Base-by-base conservation (phyloP, 2,797 vertebrate species). In the Echiichthys vipera region DNA sequence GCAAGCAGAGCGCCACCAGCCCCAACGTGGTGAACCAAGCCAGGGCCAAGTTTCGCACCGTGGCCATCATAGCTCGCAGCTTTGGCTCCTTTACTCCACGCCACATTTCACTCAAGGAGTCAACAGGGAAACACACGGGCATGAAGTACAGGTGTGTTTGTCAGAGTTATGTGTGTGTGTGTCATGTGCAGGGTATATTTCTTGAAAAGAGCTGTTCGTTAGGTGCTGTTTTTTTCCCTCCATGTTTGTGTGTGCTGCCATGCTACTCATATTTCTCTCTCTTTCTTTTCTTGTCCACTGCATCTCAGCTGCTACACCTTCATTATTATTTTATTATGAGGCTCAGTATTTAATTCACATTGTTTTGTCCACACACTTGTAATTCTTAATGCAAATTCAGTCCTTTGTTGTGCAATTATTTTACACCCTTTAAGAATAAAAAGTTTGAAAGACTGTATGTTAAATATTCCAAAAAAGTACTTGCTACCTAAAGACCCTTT, bases 21-120 rank as follows among this genome's bases (percentile, higher is more conserved):
- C 96, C 97, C 84, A 97, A 96, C 55, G 96, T 97, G 89, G 98
- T 98, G 75, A 99, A 96, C 84, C 97, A 98, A 10, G 97, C 97
- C 81, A 85, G 97, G 85, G 97, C 97, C n/a, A 98, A 97, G 92
- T 99, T 99, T 81, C 96, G 98, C 85, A 99, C 97, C 0, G 98
- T 99, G 91, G 98, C 98, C 66, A 98, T 99, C 93, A 99, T 99
- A 12, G 97, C 97, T 7, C 96, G 97, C 86, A 99, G 97, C 88
- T 88, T 99, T 59, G 98, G 98, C 76, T 96, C 97, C 32, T 99
- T 99, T 81, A 96, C 96, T 1, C 98, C 98, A 0, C 95, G 97
- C 13, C 98, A 98, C 92, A 99, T 99, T 91, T 99, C 98, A 1
- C 95, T 99, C 87, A 99, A 99, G 88, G 98, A 99, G 93, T 99